Conservation (phyloP, 1,140 invertebrate genomes). For the Drosophila mojavensis region DNA sequence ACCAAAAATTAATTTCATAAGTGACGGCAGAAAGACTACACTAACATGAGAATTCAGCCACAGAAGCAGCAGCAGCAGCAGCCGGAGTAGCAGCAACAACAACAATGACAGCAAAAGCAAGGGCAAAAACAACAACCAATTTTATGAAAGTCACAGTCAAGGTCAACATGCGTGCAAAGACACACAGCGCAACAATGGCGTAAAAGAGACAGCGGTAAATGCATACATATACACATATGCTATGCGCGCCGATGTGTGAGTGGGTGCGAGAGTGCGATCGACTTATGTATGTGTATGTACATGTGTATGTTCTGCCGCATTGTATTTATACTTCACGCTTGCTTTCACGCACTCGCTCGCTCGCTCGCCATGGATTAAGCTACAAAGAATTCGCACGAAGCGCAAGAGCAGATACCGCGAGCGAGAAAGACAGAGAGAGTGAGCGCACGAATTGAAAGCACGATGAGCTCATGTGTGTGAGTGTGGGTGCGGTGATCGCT, state of each 20-base stretch:
- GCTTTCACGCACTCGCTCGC: conserved; percentile 49
- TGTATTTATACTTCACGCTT: conserved; percentile 44
- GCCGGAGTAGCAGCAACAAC: conserved; percentile 8
- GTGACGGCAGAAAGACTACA: conserved; percentile 52
- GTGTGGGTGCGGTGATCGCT: conserved; percentile 42
- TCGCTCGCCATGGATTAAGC: conserved; percentile 28
- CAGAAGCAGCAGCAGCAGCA: too few species aligned
- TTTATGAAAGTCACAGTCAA: conserved; percentile 83
- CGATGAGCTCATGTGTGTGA: conserved; percentile 12
- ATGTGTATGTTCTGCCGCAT: conserved; percentile 1
- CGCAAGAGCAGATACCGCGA: background rate
- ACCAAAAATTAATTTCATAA: conserved; percentile 54
- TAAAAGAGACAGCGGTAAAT: conserved; percentile 31
- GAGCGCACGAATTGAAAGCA: background rate
- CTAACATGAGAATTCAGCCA: conserved; percentile 12
- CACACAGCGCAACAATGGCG: conserved; percentile 16
- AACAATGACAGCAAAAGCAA: conserved; percentile 39
- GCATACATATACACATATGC: conserved; percentile 14
- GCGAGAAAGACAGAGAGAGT: background rate
- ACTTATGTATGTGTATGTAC: conserved; percentile 2
- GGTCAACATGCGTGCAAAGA: conserved; percentile 78
- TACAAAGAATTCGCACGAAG: conserved; percentile 40
- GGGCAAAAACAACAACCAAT: conserved; percentile 61
- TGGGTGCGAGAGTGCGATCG: conserved; percentile 41
- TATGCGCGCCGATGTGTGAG: conserved; percentile 19